Evolutionary conservation across 2,797 vertebrate genomes (phyloP), one percentile per base, ranked within the genome.

Genomic region (Sebastes cheni): DNA sequence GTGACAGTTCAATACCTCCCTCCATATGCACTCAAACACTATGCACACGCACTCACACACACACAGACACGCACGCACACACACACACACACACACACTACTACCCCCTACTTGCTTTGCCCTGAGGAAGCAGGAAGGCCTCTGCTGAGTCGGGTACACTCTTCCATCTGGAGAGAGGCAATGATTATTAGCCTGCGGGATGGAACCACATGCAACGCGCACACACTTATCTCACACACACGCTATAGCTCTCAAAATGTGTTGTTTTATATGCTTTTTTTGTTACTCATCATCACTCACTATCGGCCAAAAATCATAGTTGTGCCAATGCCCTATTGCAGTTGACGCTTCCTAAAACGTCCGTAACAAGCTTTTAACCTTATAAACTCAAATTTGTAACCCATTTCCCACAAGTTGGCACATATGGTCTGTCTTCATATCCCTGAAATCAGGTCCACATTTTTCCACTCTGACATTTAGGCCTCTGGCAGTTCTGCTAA

Each of bases 81-180:
- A 67, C 69, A 55, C 64, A 82, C 55, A 23, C 69, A 74, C 81
- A 76, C 64, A 58, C 73, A 55, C 56, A 65, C 20, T 20, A 50
- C 73, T 39, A 77, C 85, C 91, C 82, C 88, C 88, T 80, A 72
- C 62, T 80, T 65, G 27, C 36, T 42, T 75, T 77, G 84, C 93
- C 91, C 86, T 60, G 79, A 92, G 90, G 92, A 91, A 80, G 81
- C 92, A 95, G 95, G 94, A 95, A 95, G 93, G 86, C 91, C 88
- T 94, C 93, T 90, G 93, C 92, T 91, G 91, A 82, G 91, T 83
- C 59, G 81, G 91, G 86, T 76, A 89, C 89, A 85, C 83, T 90
- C 70, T 77, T 92, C 92, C 92, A 93, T 95, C 91, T 95, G 94
- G 91, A 93, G 80, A 87, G 50, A 84, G 70, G 86, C 82, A 80